A percentile compares a stretch with the other conserved stretches of the same genome.
Conservation (phyloP, 1,140 invertebrate genomes). For the Triops longicaudatus region DNA sequence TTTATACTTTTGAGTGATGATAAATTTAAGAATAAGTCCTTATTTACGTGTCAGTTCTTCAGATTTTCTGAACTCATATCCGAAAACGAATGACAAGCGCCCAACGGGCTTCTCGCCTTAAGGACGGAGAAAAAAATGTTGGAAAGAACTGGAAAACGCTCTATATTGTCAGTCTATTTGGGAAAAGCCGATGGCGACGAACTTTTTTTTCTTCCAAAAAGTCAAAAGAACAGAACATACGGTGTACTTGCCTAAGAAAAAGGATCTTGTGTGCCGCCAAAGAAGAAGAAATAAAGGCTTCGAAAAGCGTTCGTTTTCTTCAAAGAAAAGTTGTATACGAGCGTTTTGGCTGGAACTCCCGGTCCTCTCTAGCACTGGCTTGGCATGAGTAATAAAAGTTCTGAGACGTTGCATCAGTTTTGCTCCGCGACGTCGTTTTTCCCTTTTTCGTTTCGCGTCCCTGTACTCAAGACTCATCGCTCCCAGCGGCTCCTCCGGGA, state of each 20-base stretch:
- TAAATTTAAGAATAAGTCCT: too few relatives aligned
- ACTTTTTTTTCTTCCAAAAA: neutral
- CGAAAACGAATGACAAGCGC: too few relatives aligned
- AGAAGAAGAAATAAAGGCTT: slow-evolving; percentile 15
- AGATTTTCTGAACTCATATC: too few relatives aligned
- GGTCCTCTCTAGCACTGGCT: neutral
- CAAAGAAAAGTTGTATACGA: neutral
- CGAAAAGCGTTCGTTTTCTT: neutral
- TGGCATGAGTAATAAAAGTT: slow-evolving; percentile 12
- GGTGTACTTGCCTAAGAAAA: slow-evolving; percentile 3
- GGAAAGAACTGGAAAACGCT: too few relatives aligned
- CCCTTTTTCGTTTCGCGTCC: neutral
- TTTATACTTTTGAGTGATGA: too few relatives aligned
- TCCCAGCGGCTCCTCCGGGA: slow-evolving; percentile 1
- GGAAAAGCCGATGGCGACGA: too few relatives aligned
- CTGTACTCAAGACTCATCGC: neutral
- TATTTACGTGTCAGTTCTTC: too few relatives aligned
- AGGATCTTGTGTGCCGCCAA: slow-evolving; percentile 14
- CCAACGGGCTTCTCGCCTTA: too few relatives aligned
- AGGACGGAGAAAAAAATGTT: too few relatives aligned
- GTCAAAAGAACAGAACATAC: neutral
- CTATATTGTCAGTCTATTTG: too few relatives aligned
- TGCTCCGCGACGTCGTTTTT: slow-evolving; percentile 1
- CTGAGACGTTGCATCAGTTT: slow-evolving; percentile 11
- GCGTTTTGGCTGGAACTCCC: neutral